These are phyloP conservation scores for Ophion slaviceki DNA, from an alignment of 2,888 invertebrate genomes.

Conservation along the genomic window DNA sequence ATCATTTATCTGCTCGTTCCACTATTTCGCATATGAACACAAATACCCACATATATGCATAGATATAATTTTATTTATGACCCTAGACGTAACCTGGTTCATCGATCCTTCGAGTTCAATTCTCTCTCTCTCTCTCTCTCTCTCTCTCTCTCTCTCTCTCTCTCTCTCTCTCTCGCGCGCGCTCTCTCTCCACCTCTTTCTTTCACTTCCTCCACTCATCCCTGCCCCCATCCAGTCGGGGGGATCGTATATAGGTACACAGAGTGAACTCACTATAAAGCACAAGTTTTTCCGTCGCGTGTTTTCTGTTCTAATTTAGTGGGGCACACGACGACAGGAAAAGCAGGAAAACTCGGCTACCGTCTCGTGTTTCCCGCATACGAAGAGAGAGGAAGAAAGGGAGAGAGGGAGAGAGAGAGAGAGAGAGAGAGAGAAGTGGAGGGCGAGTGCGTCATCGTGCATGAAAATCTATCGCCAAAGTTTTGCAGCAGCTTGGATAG, in stretches of 20 bases:
- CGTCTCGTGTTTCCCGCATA: constrained; percentile 30
- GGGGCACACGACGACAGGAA: constrained; percentile 52
- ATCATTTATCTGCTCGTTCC: constrained; percentile 16
- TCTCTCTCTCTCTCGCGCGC: background rate
- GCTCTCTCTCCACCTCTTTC: background rate
- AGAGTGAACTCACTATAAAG: constrained; percentile 12
- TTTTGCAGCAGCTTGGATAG: constrained; percentile 52
- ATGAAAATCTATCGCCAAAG: constrained; percentile 64
- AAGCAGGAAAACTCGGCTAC: constrained; percentile 46
- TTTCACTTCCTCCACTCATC: background rate
- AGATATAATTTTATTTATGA: constrained; percentile 53
- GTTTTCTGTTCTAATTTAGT: constrained; percentile 61
- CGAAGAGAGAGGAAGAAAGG: background rate
- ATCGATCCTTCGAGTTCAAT: constrained; percentile 51
- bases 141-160: constrained; percentile 5
- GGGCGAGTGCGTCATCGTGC: constrained; percentile 19
- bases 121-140: constrained; percentile 32
- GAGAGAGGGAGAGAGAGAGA: background rate
- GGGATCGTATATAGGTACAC: background rate
- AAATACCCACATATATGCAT: background rate
- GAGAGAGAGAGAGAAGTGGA: background rate
- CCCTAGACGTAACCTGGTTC: constrained; percentile 34
- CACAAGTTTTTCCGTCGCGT: constrained; percentile 47
- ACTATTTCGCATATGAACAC: constrained; percentile 11
- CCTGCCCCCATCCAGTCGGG: background rate